These are phyloP conservation scores for Entomobrya multifasciata DNA, from an alignment of 2,888 invertebrate genomes.

Conservation along the genomic window DNA sequence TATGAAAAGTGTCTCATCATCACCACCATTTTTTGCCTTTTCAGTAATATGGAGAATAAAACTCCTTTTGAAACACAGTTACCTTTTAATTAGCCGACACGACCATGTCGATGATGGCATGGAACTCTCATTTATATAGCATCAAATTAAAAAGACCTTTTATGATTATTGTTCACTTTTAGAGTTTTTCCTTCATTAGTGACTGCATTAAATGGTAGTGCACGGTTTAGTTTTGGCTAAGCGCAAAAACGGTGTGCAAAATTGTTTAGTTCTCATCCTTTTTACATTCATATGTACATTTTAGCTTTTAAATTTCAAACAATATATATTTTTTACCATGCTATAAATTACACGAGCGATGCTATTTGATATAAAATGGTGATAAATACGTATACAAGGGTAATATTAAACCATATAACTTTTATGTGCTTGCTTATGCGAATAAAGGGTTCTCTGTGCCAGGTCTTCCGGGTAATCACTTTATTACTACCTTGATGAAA, in stretches of 20 bases:
- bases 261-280: conserved; percentile 28
- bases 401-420: neutral
- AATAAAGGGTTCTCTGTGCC: conserved; percentile 55
- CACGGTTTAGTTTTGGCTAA: neutral
- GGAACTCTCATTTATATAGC: conserved; percentile 57
- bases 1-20: conserved; percentile 46
- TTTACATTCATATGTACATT: neutral
- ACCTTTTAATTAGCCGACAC: conserved; percentile 59
- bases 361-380: conserved; percentile 10
- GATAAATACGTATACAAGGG: neutral
- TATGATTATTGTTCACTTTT: conserved; percentile 18
- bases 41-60: conserved; percentile 37
- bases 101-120: neutral
- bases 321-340: neutral
- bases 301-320: neutral
- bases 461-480: conserved; percentile 71
- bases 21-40: conserved; percentile 4
- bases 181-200: conserved; percentile 52
- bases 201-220: neutral
- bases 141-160: conserved; percentile 43
- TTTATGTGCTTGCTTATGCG: neutral
- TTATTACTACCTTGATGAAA: conserved; percentile 66
- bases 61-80: conserved; percentile 59
- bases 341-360: neutral
- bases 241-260: conserved; percentile 1